Evolutionary conservation across 2,113 vertebrate genomes (phyloP).

Genomic region (Nettapus auritus): DNA sequence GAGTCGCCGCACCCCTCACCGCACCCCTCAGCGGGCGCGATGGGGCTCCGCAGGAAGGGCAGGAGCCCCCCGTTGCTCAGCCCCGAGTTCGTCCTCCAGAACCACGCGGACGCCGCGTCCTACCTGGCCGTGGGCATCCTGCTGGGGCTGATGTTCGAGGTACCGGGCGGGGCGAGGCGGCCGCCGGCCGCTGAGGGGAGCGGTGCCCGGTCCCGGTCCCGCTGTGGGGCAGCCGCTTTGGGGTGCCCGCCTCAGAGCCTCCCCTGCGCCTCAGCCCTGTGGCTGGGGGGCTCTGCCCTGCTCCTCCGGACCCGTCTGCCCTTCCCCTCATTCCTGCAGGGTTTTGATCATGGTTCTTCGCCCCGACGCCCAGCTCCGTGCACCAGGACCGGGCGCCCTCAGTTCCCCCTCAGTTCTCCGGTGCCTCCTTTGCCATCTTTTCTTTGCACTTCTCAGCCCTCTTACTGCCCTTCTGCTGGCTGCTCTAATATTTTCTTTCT

Average conservation of each 20-base stretch:
- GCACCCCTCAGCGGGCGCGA: not conserved
- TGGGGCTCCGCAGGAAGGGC: conserved; percentile 83
- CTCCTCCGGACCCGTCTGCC: not conserved
- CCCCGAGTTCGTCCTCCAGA: conserved; percentile 84
- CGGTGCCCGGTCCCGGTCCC: no score
- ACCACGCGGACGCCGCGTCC: conserved; percentile 78
- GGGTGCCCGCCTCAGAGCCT: no score
- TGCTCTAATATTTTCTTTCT: no score
- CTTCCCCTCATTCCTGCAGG: not conserved
- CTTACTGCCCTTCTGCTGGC: rapidly evolving
- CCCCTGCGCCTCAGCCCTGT: no score
- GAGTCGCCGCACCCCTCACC: rapidly evolving
- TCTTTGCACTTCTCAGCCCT: rapidly evolving
- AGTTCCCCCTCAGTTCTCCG: rapidly evolving
- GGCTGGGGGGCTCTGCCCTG: no score
- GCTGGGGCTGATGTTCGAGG: conserved; percentile 79
- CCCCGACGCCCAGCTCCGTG: no score
- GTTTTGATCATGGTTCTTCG: no score
- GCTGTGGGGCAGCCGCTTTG: not conserved
- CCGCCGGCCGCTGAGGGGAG: not conserved
- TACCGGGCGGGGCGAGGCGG: conserved; percentile 59
- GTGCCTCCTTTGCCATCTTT: not conserved
- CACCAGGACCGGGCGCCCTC: no score
- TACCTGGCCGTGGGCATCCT: conserved; percentile 77
- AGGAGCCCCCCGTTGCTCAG: conserved; percentile 80